Conservation (phyloP, 2,113 vertebrate genomes). For the Cyprinodon tularosa region DNA sequence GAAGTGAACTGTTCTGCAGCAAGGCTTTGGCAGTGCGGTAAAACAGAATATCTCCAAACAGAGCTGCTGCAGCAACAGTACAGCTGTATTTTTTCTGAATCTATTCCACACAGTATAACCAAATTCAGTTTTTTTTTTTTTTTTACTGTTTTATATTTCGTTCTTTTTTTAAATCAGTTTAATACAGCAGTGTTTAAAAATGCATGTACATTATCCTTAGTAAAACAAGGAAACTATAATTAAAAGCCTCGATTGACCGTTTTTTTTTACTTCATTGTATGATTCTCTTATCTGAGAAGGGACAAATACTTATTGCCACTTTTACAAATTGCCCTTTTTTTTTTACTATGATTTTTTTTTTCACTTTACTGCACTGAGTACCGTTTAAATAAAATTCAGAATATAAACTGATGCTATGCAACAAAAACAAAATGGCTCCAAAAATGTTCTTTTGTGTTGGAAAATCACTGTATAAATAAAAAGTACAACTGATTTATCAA, state of each 20-base stretch:
- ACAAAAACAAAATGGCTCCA: constrained; percentile 8
- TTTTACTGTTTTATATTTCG: neutral
- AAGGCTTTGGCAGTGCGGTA: constrained; percentile 44
- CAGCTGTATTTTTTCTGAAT: constrained; percentile 20
- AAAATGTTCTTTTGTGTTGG: constrained; percentile 4
- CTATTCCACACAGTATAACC: constrained; percentile 2
- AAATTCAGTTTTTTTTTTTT: neutral
- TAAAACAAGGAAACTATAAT: neutral
- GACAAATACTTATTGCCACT: neutral
- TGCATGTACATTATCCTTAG: constrained; percentile 2
- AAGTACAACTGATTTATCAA: constrained; percentile 28
- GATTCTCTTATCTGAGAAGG: constrained; percentile 12
- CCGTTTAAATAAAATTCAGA: constrained; percentile 12
- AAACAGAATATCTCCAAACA: constrained; percentile 15
- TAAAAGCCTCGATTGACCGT: constrained; percentile 18
- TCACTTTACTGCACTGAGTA: constrained; percentile 18
- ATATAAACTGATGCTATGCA: neutral
- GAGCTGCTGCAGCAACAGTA: constrained; percentile 33
- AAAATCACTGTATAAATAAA: constrained; percentile 4
- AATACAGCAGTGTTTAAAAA: constrained; percentile 11
- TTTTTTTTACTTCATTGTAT: neutral
- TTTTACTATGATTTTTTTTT: constrained; percentile 6
- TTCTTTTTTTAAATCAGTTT: constrained; percentile 1
- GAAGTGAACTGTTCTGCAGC: constrained; percentile 47
- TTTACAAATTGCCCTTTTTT: neutral